phyloP scores from a whole-genome alignment of 2,113 vertebrate genomes.

The Chelonoidis abingdonii region DNA sequence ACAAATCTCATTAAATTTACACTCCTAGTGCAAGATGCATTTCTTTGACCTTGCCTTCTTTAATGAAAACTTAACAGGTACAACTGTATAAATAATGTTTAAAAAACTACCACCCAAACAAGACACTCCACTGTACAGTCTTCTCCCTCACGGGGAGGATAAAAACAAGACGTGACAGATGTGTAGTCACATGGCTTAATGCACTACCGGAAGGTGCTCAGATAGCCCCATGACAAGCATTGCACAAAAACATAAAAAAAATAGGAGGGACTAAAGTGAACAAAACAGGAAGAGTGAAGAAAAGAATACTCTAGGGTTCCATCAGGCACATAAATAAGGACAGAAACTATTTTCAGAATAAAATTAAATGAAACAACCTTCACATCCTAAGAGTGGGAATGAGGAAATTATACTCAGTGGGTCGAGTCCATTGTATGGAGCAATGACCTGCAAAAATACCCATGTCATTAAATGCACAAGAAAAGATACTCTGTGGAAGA shows the following conservation, averaged over 20 bases:
- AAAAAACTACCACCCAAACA: not conserved
- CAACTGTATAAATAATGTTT: not conserved
- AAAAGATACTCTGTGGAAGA: not conserved
- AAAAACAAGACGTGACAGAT: not conserved
- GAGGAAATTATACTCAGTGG: not conserved
- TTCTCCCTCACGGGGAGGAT: not conserved
- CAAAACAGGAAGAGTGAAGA: not conserved
- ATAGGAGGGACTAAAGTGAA: not conserved
- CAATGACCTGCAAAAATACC: not conserved
- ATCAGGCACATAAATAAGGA: not conserved
- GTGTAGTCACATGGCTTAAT: not conserved
- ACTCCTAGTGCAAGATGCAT: not conserved
- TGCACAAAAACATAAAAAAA: not conserved
- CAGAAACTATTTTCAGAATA: not conserved
- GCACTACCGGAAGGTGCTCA: not conserved
- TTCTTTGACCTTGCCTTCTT: not conserved
- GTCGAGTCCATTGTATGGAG: not conserved
- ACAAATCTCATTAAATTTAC: not conserved
- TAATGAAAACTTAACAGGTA: not conserved
- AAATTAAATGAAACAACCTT: not conserved
- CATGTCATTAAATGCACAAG: not conserved
- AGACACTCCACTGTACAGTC: not conserved
- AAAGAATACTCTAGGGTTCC: not conserved
- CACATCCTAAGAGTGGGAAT: not conserved
- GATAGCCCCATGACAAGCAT: not conserved